Base-by-base conservation (phyloP, 2,888 invertebrate genomes). In the Nymphalis urticae region DNA sequence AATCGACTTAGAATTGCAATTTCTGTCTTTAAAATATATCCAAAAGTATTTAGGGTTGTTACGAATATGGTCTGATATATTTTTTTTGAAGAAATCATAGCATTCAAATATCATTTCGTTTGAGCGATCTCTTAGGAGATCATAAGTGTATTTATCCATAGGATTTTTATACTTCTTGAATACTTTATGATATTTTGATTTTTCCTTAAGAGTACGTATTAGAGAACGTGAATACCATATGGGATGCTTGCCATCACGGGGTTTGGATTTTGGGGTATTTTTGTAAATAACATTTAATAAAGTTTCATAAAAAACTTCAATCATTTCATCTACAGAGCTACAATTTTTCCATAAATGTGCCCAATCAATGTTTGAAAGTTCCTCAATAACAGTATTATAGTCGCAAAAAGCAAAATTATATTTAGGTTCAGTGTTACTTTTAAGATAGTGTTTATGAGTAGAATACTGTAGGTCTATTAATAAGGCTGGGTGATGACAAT, bases 371-470 rank as follows among this genome's bases (percentile, higher is more conserved):
- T 48, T 48, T 48, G 48, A 48, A n/a, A 54, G 21, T 27, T 21
- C 27, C 54, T 27, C 27, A 27, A 54, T 27, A 54, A 27, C 54
- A 54, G 24, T 54, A 27, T 54, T 24, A 24, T 54, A 54, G 50
- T 19, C 50, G 8, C 50, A 50, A 50, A 50, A 50, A 19, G 50
- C 17, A n/a, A 50, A 50, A 50, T 50, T 50, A 50, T 50, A 50
- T 50, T 50, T 50, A 19, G 50, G 50, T n/a, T 50, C 50, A 50
- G 50, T 50, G 50, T 50, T n/a, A n/a, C n/a, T n/a, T n/a, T n/a
- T n/a, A n/a, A n/a, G n/a, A n/a, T n/a, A n/a, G n/a, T n/a, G n/a
- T n/a, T n/a, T n/a, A n/a, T n/a, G n/a, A n/a, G n/a, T n/a, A n/a
- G n/a, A n/a, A n/a, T n/a, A n/a, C n/a, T n/a, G n/a, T n/a, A n/a